phyloP scores from a whole-genome alignment of 2,113 vertebrate genomes.

The Candoia aspera region DNA sequence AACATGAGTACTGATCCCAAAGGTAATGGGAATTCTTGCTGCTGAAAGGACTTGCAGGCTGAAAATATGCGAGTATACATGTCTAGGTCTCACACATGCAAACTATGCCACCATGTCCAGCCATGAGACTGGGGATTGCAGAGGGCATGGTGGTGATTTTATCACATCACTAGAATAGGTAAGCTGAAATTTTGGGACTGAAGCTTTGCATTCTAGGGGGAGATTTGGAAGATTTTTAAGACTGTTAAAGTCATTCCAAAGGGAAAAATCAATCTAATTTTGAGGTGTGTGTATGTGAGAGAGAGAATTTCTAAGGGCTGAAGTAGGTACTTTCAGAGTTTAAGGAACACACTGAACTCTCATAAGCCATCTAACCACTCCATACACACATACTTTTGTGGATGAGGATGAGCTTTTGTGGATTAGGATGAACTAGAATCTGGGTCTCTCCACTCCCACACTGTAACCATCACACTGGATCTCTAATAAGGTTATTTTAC shows the following conservation, averaged over 20 bases:
- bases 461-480: background rate
- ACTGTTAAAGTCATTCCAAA: background rate
- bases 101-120: background rate
- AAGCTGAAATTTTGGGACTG: background rate
- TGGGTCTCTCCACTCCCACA: background rate
- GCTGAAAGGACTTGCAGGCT: background rate
- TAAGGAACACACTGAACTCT: background rate
- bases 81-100: background rate
- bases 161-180: background rate
- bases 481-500: background rate
- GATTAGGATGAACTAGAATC: background rate
- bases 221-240: background rate
- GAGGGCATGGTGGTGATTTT: background rate
- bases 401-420: background rate
- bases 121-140: background rate
- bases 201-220: background rate
- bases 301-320: background rate
- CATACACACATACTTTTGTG: background rate
- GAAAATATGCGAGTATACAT: background rate
- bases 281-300: background rate
- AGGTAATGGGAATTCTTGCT: background rate
- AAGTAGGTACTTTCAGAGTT: background rate
- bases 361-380: background rate
- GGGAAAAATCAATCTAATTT: background rate
- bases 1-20: background rate